These are phyloP conservation scores for Aldrovandia affinis DNA, from an alignment of 2,797 vertebrate genomes.

Conservation along the genomic window DNA sequence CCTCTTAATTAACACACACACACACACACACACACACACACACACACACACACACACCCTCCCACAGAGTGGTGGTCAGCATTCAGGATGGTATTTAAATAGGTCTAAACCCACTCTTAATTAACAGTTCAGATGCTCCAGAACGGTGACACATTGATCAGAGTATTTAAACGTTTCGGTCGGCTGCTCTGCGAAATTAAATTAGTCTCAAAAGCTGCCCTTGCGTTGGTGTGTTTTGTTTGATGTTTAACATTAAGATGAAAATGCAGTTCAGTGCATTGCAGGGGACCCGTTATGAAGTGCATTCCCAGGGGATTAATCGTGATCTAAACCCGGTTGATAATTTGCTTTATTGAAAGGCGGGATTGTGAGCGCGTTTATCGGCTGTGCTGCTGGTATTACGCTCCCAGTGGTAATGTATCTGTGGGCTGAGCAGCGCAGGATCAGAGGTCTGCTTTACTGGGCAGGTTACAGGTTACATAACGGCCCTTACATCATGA, in stretches of 20 bases:
- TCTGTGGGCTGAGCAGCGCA: background rate
- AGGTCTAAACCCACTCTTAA: background rate
- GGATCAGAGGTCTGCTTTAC: background rate
- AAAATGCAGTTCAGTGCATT: too few species aligned
- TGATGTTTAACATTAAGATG: background rate
- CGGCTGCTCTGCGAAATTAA: background rate
- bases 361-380: background rate
- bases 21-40: too few species aligned
- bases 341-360: background rate
- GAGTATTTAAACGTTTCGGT: background rate
- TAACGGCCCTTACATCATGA: background rate
- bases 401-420: background rate
- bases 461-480: slow-evolving; percentile 7
- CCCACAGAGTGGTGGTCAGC: background rate
- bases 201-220: background rate
- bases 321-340: too few species aligned
- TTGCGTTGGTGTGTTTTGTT: background rate
- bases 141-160: background rate
- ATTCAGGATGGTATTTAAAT: background rate
- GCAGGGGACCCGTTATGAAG: background rate
- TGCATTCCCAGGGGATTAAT: background rate
- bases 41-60: too few species aligned
- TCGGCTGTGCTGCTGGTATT: background rate
- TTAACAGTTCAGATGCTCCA: background rate
- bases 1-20: too few species aligned